Percentiles rank a stretch among this genome's conserved stretches.
phyloP scores from a whole-genome alignment of 2,113 vertebrate species.

The Oreochromis spilurus region DNA sequence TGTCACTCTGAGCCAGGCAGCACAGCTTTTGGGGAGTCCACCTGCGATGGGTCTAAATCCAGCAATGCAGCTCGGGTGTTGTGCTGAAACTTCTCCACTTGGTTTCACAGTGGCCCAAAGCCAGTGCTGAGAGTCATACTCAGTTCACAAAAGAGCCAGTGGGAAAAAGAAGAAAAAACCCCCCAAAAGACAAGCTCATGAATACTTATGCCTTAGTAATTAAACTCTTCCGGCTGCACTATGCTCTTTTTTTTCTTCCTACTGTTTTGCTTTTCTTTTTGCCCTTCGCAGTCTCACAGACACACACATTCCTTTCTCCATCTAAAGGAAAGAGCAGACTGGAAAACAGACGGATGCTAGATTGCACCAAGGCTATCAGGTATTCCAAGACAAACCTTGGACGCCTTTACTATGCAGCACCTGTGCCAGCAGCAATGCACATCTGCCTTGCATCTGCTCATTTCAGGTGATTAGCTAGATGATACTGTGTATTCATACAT shows the following conservation, averaged over 20 bases:
- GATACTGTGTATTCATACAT: conserved; percentile 20
- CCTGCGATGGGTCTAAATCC: conserved; percentile 36
- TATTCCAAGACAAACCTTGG: conserved; percentile 34
- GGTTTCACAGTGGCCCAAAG: conserved; percentile 21
- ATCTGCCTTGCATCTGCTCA: conserved; percentile 66
- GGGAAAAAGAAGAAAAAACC: background rate
- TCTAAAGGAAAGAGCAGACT: conserved; percentile 14
- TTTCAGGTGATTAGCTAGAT: conserved; percentile 59
- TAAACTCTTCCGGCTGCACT: conserved; percentile 37
- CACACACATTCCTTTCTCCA: background rate
- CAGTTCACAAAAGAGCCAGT: conserved; percentile 3
- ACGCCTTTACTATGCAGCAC: conserved; percentile 38
- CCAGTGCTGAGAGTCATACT: conserved; percentile 23
- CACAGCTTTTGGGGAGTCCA: conserved; percentile 31
- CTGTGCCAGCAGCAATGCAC: conserved; percentile 55
- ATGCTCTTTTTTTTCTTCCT: background rate
- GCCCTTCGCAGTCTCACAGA: background rate
- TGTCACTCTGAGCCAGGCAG: conserved; percentile 31
- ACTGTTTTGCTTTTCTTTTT: background rate
- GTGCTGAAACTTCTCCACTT: background rate
- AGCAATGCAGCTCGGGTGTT: conserved; percentile 2
- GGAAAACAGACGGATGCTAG: conserved; percentile 7
- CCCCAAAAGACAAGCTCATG: conserved; percentile 10
- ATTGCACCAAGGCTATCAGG: conserved; percentile 3
- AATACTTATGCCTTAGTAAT: conserved; percentile 60